phyloP scores from a whole-genome alignment of 2,113 vertebrate species.

The Atrichornis clamosus region DNA sequence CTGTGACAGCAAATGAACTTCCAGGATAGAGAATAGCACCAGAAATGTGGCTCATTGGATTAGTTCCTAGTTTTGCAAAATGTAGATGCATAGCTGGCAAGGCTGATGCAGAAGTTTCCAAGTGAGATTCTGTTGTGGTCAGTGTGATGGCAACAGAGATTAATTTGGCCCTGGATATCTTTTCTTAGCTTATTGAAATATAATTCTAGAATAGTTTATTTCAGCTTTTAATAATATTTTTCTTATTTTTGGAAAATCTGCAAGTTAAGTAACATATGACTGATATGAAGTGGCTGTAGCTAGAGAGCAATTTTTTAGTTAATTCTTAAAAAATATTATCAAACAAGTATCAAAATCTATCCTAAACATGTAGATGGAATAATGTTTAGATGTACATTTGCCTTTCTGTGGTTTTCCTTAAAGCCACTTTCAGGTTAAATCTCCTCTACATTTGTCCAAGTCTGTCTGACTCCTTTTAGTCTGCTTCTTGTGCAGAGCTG shows the following conservation, averaged over 20 bases:
- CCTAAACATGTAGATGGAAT: neutral
- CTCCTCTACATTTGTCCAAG: neutral
- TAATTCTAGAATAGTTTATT: constrained; percentile 46
- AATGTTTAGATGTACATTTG: neutral
- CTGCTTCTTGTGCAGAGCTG: neutral
- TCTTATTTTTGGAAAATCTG: constrained; percentile 46
- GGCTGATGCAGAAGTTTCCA: neutral
- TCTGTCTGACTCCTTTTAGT: neutral
- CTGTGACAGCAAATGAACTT: neutral
- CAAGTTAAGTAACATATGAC: constrained; percentile 10
- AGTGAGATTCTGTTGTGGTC: neutral
- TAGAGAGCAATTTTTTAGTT: neutral
- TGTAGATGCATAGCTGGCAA: neutral
- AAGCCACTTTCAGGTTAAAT: neutral
- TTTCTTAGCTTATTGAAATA: constrained; percentile 51
- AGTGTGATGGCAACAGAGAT: constrained; percentile 12
- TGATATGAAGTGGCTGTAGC: neutral
- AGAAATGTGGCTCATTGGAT: neutral
- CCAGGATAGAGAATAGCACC: neutral
- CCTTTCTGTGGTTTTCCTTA: neutral
- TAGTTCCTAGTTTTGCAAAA: neutral
- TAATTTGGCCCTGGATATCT: constrained; percentile 37
- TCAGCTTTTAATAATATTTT: constrained; percentile 49
- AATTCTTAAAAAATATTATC: neutral
- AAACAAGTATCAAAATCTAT: neutral